phyloP scores from a whole-genome alignment of 2,113 vertebrate genomes.

The Microtus montanus region DNA sequence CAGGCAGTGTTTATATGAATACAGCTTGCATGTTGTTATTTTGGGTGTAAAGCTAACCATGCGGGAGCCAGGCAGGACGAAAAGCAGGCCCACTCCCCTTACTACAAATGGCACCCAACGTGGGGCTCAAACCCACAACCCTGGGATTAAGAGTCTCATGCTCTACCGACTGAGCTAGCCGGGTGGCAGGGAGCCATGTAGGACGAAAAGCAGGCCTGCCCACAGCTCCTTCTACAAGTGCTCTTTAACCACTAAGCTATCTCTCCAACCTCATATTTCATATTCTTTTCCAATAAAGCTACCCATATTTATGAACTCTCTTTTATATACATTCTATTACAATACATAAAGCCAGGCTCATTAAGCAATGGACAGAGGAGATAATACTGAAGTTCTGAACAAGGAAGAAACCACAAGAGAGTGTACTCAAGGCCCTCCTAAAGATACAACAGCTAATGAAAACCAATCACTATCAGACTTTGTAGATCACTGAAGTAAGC shows the following conservation, averaged over 20 bases:
- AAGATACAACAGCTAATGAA: slow-evolving; percentile 7
- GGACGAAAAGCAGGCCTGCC: no score
- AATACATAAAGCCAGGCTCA: background rate
- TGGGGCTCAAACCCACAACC: slow-evolving; percentile 96
- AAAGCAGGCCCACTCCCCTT: no score
- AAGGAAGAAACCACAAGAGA: background rate
- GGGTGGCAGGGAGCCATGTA: fast-evolving
- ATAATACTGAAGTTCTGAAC: background rate
- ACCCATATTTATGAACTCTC: background rate
- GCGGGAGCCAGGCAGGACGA: no score
- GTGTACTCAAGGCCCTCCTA: background rate
- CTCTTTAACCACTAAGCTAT: background rate
- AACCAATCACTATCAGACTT: background rate
- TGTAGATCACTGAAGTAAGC: background rate
- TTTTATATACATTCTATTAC: background rate
- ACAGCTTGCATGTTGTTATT: no score
- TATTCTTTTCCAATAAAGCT: slow-evolving; percentile 32
- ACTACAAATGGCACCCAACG: slow-evolving; percentile 84
- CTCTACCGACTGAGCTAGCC: slow-evolving; percentile 93
- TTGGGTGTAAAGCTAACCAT: no score
- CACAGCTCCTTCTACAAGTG: no score
- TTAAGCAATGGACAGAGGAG: background rate
- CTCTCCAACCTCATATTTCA: background rate
- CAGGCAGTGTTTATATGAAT: no score
- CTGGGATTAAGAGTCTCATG: slow-evolving; percentile 96